These are phyloP conservation scores for Cheilosia soror DNA, from an alignment of 2,888 invertebrate genomes.

Conservation along the genomic window DNA sequence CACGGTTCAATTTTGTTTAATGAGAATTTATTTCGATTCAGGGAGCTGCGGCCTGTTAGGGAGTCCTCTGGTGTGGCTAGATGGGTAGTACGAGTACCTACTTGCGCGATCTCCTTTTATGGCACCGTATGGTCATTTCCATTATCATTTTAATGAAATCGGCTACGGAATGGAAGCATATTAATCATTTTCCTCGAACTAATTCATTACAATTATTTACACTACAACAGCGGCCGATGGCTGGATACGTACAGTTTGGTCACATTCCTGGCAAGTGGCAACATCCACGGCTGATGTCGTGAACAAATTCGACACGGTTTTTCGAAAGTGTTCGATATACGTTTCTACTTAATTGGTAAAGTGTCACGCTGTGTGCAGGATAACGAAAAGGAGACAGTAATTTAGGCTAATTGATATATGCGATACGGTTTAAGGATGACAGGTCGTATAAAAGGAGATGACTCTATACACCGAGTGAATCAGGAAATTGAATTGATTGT, in stretches of 20 bases:
- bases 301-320: conserved; percentile 41
- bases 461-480: not conserved
- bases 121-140: conserved; percentile 71
- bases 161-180: conserved; percentile 36
- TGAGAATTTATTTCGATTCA: conserved; percentile 74
- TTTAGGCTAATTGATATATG: not conserved
- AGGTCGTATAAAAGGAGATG: not conserved
- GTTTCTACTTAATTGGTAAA: not conserved
- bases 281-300: conserved; percentile 26
- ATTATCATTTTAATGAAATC: conserved; percentile 71
- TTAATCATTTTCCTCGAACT: conserved; percentile 65
- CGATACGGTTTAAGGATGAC: not conserved
- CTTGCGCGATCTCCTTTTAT: conserved; percentile 60
- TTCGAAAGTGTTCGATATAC: conserved; percentile 10
- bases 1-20: conserved; percentile 75
- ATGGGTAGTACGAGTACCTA: not conserved
- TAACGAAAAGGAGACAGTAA: not conserved
- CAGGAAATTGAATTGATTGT: too few species aligned
- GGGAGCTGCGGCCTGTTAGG: conserved; percentile 54
- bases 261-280: conserved; percentile 54
- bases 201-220: conserved; percentile 73
- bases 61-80: conserved; percentile 41
- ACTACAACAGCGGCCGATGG: conserved; percentile 17
- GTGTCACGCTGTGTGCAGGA: not conserved
- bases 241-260: conserved; percentile 34